phyloP scores from a whole-genome alignment of 2,888 invertebrate genomes.

The Cerastoderma edule region DNA sequence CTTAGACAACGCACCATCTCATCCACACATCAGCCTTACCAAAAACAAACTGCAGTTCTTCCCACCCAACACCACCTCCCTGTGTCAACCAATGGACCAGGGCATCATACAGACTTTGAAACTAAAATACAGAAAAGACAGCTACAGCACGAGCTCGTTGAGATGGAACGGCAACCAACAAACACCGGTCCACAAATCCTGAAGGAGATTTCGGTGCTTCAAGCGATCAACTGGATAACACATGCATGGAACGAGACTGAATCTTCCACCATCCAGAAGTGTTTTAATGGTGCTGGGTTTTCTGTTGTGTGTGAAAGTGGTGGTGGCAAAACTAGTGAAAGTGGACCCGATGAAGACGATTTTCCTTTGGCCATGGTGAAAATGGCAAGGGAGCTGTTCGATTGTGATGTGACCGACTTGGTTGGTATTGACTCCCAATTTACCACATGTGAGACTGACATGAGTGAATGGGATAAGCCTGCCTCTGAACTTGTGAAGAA shows the following conservation, averaged over 20 bases:
- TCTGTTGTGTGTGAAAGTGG: background rate
- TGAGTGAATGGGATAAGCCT: slow-evolving; percentile 31
- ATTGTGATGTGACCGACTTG: slow-evolving; percentile 16
- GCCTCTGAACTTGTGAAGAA: slow-evolving; percentile 7
- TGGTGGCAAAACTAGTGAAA: background rate
- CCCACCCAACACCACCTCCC: slow-evolving; percentile 2
- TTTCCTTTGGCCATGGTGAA: slow-evolving; percentile 9
- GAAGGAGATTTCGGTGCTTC: slow-evolving; percentile 21
- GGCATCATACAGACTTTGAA: slow-evolving; percentile 49
- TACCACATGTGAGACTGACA: slow-evolving; percentile 30
- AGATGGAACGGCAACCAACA: slow-evolving; percentile 21
- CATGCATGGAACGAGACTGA: slow-evolving; percentile 4
- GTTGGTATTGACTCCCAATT: slow-evolving; percentile 15
- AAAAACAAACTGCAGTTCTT: background rate
- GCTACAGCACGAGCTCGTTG: slow-evolving; percentile 19
- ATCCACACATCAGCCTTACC: background rate
- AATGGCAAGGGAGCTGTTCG: slow-evolving; percentile 29
- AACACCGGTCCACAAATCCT: slow-evolving; percentile 24
- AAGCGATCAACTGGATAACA: slow-evolving; percentile 44
- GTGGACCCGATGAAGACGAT: slow-evolving; percentile 16
- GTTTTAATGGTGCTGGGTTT: slow-evolving; percentile 30
- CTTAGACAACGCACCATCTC: slow-evolving; percentile 7
- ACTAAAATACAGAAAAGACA: slow-evolving; percentile 39
- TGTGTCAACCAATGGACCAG: slow-evolving; percentile 27
- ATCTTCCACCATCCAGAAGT: background rate